Conservation (phyloP, 2,113 vertebrate species). For the Seriola aureovittata region DNA sequence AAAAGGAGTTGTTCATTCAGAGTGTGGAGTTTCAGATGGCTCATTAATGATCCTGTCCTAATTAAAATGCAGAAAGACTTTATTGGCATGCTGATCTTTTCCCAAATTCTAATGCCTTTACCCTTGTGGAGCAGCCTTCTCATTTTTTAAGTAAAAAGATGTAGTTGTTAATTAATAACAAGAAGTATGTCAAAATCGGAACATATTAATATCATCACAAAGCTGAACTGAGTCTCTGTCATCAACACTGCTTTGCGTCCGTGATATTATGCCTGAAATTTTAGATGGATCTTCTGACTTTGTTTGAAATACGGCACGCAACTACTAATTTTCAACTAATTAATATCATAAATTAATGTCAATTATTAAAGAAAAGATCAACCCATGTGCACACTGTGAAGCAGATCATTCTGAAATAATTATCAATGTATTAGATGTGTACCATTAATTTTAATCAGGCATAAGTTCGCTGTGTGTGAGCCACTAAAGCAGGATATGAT, state of each 20-base stretch:
- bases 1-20: slow-evolving; percentile 74
- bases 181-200: slow-evolving; percentile 7
- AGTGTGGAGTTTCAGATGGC: slow-evolving; percentile 64
- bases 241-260: not conserved
- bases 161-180: slow-evolving; percentile 29
- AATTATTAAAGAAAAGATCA: not conserved
- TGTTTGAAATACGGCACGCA: slow-evolving; percentile 20
- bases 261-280: not conserved
- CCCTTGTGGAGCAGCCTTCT: slow-evolving; percentile 16
- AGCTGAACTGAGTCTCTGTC: slow-evolving; percentile 12
- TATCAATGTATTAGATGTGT: slow-evolving; percentile 16
- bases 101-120: slow-evolving; percentile 52
- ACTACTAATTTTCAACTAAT: slow-evolving; percentile 4
- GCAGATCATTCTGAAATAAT: slow-evolving; percentile 26
- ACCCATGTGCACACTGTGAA: not conserved
- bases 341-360: slow-evolving; percentile 13
- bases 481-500: not conserved
- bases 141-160: slow-evolving; percentile 2
- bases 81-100: slow-evolving; percentile 60
- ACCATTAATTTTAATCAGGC: slow-evolving; percentile 21
- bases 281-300: not conserved
- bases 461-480: not conserved
- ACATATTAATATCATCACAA: slow-evolving; percentile 4
- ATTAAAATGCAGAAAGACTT: slow-evolving; percentile 73
- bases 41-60: slow-evolving; percentile 74